Percentiles rank a stretch among this genome's conserved stretches.
Conservation (phyloP, 64 coral and sea anemone species). For the Astreopora myriophthalma region DNA sequence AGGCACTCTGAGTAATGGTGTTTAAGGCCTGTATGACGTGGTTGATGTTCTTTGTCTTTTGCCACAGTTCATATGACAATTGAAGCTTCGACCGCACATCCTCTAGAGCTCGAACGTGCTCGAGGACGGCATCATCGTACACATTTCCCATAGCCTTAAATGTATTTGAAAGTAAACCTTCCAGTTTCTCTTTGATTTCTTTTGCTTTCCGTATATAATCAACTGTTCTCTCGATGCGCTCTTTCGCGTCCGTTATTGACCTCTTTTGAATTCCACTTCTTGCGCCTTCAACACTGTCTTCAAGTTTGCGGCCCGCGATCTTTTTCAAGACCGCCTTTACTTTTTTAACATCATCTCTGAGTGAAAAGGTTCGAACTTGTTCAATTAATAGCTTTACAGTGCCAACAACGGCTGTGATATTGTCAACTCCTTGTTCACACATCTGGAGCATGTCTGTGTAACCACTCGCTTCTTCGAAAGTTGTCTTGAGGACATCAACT, state of each 20-base stretch:
- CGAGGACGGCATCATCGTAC: constrained; percentile 72
- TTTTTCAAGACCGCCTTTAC: constrained; percentile 61
- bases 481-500: constrained; percentile 26
- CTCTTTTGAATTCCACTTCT: constrained; percentile 20
- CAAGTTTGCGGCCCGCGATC: constrained; percentile 49
- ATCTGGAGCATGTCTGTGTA: constrained; percentile 67
- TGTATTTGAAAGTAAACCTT: constrained; percentile 73
- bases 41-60: constrained; percentile 73
- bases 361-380: constrained; percentile 78
- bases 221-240: constrained; percentile 67
- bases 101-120: constrained; percentile 65
- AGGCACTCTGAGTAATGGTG: constrained; percentile 60
- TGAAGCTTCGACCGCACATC: constrained; percentile 73
- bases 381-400: constrained; percentile 75
- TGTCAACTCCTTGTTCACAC: constrained; percentile 56
- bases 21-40: constrained; percentile 77
- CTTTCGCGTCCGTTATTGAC: constrained; percentile 48
- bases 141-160: constrained; percentile 79
- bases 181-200: constrained; percentile 78
- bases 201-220: constrained; percentile 81
- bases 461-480: constrained; percentile 68
- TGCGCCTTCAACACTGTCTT: neutral
- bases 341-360: constrained; percentile 79
- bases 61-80: constrained; percentile 76
- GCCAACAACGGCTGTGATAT: constrained; percentile 53